A percentile compares a stretch with the other conserved stretches of the same genome.
Evolutionary conservation across 2,888 invertebrate genomes (phyloP).

Genomic region (Xestia c-nigrum): DNA sequence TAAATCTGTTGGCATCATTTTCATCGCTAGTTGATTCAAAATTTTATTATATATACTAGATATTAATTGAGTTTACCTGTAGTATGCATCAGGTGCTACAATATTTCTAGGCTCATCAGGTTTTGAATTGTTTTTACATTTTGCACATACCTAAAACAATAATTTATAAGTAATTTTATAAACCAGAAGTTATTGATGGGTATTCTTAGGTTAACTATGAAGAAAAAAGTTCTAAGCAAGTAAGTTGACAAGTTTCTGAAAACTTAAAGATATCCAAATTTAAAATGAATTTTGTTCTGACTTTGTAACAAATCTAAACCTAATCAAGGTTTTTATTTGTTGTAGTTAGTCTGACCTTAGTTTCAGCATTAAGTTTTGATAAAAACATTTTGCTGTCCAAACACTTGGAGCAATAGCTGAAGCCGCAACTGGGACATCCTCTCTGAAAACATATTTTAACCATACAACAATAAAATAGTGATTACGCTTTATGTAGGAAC

Average conservation of each 20-base stretch:
- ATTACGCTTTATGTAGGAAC: background rate
- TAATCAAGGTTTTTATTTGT: background rate
- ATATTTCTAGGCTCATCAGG: slow-evolving; percentile 66
- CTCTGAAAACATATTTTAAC: slow-evolving; percentile 89
- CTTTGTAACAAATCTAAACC: background rate
- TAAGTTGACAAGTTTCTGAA: background rate
- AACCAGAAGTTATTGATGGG: background rate
- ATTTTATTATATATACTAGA: no score
- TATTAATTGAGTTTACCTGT: slow-evolving; percentile 83
- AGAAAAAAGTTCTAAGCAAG: background rate
- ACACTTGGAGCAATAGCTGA: slow-evolving; percentile 96
- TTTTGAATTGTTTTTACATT: slow-evolving; percentile 76
- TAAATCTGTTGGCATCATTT: background rate
- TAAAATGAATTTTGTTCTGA: background rate
- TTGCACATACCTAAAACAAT: slow-evolving; percentile 80
- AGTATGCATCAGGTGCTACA: slow-evolving; percentile 90
- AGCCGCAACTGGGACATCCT: slow-evolving; percentile 96
- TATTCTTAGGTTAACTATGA: no score
- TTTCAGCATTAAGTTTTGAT: slow-evolving; percentile 91
- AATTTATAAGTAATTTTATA: background rate
- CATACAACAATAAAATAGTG: no score
- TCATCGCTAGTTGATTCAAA: background rate
- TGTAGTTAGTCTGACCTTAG: slow-evolving; percentile 90
- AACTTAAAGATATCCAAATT: background rate
- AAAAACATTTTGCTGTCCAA: slow-evolving; percentile 93